Evolutionary conservation across 2,797 vertebrate genomes (phyloP).

Genomic region (Myripristis jacobus): DNA sequence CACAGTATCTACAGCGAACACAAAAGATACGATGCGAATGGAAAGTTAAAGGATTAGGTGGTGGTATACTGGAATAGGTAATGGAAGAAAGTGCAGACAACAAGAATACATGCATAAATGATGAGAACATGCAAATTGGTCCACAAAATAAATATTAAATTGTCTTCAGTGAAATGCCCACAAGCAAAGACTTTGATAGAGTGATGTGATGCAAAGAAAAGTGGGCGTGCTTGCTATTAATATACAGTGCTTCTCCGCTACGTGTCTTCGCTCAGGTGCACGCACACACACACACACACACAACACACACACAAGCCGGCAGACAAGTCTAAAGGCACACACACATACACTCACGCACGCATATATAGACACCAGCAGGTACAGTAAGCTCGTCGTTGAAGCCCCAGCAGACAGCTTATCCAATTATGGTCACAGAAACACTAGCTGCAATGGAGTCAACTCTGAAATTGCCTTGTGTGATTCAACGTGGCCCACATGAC

Average conservation of each 20-base stretch:
- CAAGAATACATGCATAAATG: too few relatives aligned
- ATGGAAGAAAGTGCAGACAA: too few relatives aligned
- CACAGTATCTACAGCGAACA: too few relatives aligned
- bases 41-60: too few relatives aligned
- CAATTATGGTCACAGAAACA: conserved; percentile 59
- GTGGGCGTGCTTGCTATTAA: neutral
- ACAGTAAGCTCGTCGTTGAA: conserved; percentile 15
- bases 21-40: too few relatives aligned
- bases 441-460: conserved; percentile 51
- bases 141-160: too few relatives aligned
- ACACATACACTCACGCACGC: neutral
- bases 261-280: neutral
- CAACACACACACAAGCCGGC: neutral
- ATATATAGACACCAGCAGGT: conserved; percentile 13
- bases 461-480: conserved; percentile 61
- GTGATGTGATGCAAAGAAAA: neutral
- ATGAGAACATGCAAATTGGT: too few relatives aligned
- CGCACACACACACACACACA: neutral
- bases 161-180: too few relatives aligned
- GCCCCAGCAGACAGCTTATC: conserved; percentile 65
- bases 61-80: too few relatives aligned
- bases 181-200: neutral
- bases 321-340: too few relatives aligned
- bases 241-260: neutral
- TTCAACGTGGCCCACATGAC: conserved; percentile 48